A percentile compares a stretch with the other conserved stretches of the same genome.
Evolutionary conservation across 2,888 invertebrate genomes (phyloP).

Genomic region (Octonoba sinensis): DNA sequence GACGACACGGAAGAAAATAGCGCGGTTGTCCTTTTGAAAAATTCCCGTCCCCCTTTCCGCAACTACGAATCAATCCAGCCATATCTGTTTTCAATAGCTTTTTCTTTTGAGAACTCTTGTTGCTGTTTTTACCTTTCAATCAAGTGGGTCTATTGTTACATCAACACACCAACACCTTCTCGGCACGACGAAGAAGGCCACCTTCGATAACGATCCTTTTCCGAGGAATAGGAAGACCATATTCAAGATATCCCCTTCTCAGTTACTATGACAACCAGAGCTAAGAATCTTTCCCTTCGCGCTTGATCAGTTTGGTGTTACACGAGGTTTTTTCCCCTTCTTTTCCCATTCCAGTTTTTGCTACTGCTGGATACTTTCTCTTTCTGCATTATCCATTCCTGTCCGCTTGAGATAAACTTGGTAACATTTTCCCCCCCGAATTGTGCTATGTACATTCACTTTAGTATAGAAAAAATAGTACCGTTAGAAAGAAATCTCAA

Average conservation of each 20-base stretch:
- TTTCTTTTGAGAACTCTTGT: too few relatives aligned
- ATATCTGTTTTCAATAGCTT: constrained; percentile 11
- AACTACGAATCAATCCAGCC: constrained; percentile 26
- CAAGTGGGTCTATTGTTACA: too few relatives aligned
- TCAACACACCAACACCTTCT: too few relatives aligned
- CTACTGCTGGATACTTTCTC: not conserved
- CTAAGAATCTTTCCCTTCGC: not conserved
- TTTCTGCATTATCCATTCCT: not conserved
- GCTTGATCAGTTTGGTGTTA: constrained; percentile 5
- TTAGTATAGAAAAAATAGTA: too few relatives aligned
- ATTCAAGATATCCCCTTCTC: not conserved
- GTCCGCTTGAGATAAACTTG: too few relatives aligned
- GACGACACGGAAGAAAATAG: too few relatives aligned
- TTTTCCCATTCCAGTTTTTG: not conserved
- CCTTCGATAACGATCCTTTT: constrained; percentile 7
- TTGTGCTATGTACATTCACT: too few relatives aligned
- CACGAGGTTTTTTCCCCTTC: not conserved
- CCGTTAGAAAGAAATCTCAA: too few relatives aligned
- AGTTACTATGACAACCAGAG: constrained; percentile 8
- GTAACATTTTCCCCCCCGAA: too few relatives aligned
- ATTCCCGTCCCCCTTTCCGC: not conserved
- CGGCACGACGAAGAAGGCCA: not conserved
- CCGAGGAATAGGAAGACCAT: not conserved
- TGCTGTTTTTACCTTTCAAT: too few relatives aligned
- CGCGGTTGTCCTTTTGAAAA: too few relatives aligned